Evolutionary conservation across 2,797 vertebrate species (phyloP).

Genomic region (Acipenser transmontanus): DNA sequence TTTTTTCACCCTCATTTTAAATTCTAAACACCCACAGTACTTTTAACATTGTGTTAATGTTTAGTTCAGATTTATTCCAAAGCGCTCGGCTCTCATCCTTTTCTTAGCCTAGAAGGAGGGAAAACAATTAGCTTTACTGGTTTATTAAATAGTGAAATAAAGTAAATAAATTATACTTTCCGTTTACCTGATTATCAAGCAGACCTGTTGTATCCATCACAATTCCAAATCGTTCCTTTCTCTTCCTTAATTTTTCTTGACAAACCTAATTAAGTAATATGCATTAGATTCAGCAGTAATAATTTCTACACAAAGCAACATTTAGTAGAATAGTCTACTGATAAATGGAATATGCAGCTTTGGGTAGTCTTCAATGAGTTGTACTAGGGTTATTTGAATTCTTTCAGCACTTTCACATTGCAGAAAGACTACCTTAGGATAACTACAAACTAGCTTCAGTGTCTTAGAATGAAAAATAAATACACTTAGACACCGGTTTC

Average conservation of each 20-base stretch:
- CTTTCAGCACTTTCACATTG: no score
- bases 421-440: no score
- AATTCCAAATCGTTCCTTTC: neutral
- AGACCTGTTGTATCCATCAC: neutral
- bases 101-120: conserved; percentile 25
- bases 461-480: no score
- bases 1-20: no score
- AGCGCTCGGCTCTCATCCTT: conserved; percentile 13
- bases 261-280: neutral
- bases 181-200: neutral
- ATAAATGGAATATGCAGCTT: no score
- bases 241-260: neutral
- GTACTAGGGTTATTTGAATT: no score
- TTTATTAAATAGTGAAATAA: neutral
- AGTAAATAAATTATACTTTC: conserved; percentile 5
- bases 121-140: conserved; percentile 6
- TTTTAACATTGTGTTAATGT: neutral
- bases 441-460: no score
- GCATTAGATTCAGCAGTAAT: no score
- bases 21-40: neutral
- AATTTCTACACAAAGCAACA: no score
- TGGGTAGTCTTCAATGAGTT: no score
- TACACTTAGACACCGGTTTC: no score
- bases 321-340: no score
- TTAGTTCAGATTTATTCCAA: conserved; percentile 2